Conservation (phyloP, 1,140 invertebrate species). For the Achatina immaculata region DNA sequence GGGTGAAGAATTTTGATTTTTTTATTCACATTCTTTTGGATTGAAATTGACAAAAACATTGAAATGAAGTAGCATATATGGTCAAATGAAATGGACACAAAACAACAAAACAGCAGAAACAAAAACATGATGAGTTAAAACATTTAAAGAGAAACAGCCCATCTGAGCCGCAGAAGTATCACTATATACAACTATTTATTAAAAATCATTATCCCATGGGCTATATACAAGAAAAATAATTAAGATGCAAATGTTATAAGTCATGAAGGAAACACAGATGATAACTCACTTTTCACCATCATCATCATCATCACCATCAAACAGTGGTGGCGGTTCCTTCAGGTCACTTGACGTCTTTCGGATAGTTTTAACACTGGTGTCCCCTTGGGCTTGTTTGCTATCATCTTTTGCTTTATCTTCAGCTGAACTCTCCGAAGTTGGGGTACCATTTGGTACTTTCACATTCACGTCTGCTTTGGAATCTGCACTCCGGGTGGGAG, state of each 20-base stretch:
- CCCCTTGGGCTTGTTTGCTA: neutral
- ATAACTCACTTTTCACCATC: conserved; percentile 44
- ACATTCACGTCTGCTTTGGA: neutral
- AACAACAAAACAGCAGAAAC: too few relatives aligned
- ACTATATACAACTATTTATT: too few relatives aligned
- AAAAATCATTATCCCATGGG: too few relatives aligned
- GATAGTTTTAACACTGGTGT: neutral
- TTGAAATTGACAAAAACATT: neutral
- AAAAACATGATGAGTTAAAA: too few relatives aligned
- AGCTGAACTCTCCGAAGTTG: neutral
- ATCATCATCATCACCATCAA: conserved; percentile 52
- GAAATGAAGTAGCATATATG: neutral
- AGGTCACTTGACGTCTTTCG: conserved; percentile 31
- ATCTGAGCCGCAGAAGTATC: too few relatives aligned
- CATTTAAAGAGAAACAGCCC: too few relatives aligned
- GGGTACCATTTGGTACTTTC: neutral
- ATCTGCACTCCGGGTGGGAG: neutral
- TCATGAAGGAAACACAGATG: neutral
- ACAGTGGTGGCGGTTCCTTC: conserved; percentile 54
- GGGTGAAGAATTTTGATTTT: neutral
- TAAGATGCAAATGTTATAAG: neutral
- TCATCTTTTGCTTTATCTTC: neutral
- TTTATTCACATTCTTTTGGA: neutral
- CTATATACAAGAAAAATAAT: too few relatives aligned
- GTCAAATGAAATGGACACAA: too few relatives aligned